Percentiles rank a stretch among this genome's conserved stretches.
Conservation (phyloP, 2,797 vertebrate genomes). For the Eurystomus glaucurus region DNA sequence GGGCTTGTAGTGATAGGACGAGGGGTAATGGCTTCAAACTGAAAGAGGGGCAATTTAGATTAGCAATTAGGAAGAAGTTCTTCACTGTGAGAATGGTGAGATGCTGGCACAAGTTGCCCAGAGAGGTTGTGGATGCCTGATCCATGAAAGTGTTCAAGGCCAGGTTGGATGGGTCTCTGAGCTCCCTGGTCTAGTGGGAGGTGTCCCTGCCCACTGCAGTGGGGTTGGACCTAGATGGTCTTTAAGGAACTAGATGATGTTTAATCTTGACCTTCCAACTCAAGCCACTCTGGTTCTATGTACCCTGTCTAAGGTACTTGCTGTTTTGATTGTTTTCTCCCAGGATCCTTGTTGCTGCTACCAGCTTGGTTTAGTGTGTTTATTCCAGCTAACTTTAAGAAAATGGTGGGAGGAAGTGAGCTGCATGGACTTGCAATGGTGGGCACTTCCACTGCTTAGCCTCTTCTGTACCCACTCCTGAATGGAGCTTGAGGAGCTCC, state of each 20-base stretch:
- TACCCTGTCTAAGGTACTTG: neutral
- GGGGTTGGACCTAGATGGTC: neutral
- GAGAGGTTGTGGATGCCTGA: neutral
- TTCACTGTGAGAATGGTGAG: neutral
- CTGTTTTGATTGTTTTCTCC: neutral
- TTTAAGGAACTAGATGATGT: neutral
- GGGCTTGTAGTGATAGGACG: neutral
- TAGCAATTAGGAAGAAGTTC: neutral
- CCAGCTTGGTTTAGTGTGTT: neutral
- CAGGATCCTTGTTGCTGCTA: neutral
- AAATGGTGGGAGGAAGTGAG: neutral
- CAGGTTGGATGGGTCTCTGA: neutral
- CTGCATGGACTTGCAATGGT: neutral
- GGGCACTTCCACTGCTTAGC: neutral
- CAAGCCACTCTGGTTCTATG: neutral
- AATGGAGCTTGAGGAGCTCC: neutral
- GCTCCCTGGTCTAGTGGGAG: neutral
- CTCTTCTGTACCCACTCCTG: neutral
- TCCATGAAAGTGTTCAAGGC: neutral
- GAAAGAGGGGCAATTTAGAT: neutral
- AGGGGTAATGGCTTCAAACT: no score
- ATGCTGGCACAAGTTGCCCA: neutral
- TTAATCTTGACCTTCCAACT: neutral
- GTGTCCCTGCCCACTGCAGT: neutral
- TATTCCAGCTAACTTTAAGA: neutral